These are phyloP conservation scores for Bostrychus sinensis DNA, from an alignment of 2,113 vertebrate species.

Conservation along the genomic window DNA sequence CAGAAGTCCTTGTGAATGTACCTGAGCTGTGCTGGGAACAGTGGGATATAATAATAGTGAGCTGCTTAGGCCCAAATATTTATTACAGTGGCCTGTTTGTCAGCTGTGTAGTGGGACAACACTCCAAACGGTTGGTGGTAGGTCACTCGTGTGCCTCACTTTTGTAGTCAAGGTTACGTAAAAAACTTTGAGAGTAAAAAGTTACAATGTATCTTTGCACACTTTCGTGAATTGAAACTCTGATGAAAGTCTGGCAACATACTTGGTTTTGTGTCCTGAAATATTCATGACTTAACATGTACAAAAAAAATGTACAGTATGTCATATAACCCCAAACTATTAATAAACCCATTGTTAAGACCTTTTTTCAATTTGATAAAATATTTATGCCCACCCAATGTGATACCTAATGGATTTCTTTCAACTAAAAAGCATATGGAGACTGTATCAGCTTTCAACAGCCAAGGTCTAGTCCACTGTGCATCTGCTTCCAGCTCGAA, in stretches of 20 bases:
- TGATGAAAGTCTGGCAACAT: too few relatives aligned
- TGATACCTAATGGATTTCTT: neutral
- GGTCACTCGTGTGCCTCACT: slow-evolving; percentile 29
- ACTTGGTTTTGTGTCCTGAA: too few relatives aligned
- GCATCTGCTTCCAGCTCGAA: slow-evolving; percentile 18
- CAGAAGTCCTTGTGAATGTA: slow-evolving; percentile 36
- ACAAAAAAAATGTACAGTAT: neutral
- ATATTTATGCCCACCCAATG: neutral
- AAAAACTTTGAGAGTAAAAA: too few relatives aligned
- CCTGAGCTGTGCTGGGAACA: slow-evolving; percentile 17
- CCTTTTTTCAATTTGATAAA: neutral
- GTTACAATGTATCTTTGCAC: too few relatives aligned
- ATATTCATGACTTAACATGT: slow-evolving; percentile 5
- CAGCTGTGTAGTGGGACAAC: slow-evolving; percentile 22
- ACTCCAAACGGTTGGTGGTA: slow-evolving; percentile 27
- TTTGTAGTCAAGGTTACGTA: slow-evolving; percentile 22
- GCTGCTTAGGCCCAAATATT: slow-evolving; percentile 37
- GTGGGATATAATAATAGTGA: slow-evolving; percentile 24
- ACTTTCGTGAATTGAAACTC: too few relatives aligned
- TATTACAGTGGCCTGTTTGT: slow-evolving; percentile 42
- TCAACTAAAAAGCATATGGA: neutral
- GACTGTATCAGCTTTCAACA: slow-evolving; percentile 3
- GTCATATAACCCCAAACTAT: neutral
- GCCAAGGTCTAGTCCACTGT: slow-evolving; percentile 2
- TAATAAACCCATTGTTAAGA: neutral